These are phyloP conservation scores for Rhopilema esculentum DNA, from an alignment of 30 jellyfish, hydroid and myxozoan genomes.

Conservation along the genomic window DNA sequence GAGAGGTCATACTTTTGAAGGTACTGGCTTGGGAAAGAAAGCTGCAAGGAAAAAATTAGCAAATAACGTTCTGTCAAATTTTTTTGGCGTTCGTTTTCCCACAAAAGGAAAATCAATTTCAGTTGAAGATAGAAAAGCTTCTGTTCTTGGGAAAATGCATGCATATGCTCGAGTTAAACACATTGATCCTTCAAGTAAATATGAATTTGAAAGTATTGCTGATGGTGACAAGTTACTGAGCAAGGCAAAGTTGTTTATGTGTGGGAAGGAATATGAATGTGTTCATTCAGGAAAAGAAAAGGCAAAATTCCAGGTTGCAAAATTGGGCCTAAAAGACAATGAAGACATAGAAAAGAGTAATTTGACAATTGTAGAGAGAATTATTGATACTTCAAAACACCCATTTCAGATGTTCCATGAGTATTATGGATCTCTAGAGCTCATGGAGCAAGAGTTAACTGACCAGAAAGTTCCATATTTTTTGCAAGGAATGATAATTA, in stretches of 20 bases:
- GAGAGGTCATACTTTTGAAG: slow-evolving; percentile 65
- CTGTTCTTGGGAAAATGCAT: slow-evolving; percentile 51
- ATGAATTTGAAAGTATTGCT: slow-evolving; percentile 1
- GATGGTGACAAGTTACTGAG: slow-evolving; percentile 43
- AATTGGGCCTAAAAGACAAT: slow-evolving; percentile 68
- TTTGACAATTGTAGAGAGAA: slow-evolving; percentile 19
- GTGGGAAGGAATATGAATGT: slow-evolving; percentile 75
- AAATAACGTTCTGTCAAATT: slow-evolving; percentile 68
- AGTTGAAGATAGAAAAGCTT: slow-evolving; percentile 2
- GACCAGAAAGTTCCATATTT: slow-evolving; percentile 31
- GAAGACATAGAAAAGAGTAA: slow-evolving; percentile 37
- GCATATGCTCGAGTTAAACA: slow-evolving; percentile 62
- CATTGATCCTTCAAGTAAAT: slow-evolving; percentile 46
- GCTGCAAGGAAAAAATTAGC: slow-evolving; percentile 82
- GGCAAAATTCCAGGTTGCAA: slow-evolving; percentile 81
- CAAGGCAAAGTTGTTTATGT: slow-evolving; percentile 65
- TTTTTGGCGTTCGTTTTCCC: slow-evolving; percentile 69
- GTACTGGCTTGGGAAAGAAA: slow-evolving; percentile 87
- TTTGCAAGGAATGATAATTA: slow-evolving; percentile 46
- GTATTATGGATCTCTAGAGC: slow-evolving; percentile 58
- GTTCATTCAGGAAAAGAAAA: slow-evolving; percentile 34
- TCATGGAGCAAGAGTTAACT: slow-evolving; percentile 49
- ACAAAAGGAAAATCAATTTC: slow-evolving; percentile 50
- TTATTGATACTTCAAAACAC: slow-evolving; percentile 55
- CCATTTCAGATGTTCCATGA: slow-evolving; percentile 84